These are phyloP conservation scores for Sarcophaga rosellei DNA, from an alignment of 2,888 invertebrate genomes.

Conservation along the genomic window DNA sequence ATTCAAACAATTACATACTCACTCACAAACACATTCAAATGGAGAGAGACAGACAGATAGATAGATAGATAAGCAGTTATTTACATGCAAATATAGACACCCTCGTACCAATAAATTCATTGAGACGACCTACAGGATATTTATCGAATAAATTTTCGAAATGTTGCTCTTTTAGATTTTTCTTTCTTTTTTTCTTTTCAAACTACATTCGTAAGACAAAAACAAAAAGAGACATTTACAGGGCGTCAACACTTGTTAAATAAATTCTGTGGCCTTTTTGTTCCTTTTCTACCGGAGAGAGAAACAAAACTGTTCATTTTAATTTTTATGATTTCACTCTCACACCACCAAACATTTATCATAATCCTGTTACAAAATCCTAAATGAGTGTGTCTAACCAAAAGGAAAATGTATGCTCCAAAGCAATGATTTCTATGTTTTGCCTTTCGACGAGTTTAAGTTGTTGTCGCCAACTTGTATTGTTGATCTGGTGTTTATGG, in stretches of 20 bases:
- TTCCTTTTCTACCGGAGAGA: background rate
- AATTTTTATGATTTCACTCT: too few relatives aligned
- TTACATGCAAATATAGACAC: conserved; percentile 2
- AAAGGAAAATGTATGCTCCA: conserved; percentile 22
- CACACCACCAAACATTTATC: conserved; percentile 6
- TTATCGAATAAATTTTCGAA: conserved; percentile 29
- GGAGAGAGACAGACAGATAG: conserved; percentile 8
- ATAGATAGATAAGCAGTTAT: background rate
- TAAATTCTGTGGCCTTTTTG: conserved; percentile 31
- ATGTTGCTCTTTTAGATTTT: background rate
- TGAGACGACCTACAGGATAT: conserved; percentile 18
- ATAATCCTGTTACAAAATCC: background rate
- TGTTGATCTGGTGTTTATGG: too few relatives aligned
- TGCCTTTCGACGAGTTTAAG: conserved; percentile 4
- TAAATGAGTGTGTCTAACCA: background rate
- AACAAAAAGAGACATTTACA: background rate
- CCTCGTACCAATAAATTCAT: conserved; percentile 8
- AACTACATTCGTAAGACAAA: background rate
- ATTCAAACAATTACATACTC: conserved; percentile 8
- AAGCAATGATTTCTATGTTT: conserved; percentile 32
- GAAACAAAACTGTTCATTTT: too few relatives aligned
- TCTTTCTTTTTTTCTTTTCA: conserved; percentile 5
- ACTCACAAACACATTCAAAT: background rate
- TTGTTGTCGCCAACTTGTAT: background rate
- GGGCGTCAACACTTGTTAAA: conserved; percentile 43